phyloP scores from a whole-genome alignment of 2,797 vertebrate genomes.

The Enteromius paludinosus region DNA sequence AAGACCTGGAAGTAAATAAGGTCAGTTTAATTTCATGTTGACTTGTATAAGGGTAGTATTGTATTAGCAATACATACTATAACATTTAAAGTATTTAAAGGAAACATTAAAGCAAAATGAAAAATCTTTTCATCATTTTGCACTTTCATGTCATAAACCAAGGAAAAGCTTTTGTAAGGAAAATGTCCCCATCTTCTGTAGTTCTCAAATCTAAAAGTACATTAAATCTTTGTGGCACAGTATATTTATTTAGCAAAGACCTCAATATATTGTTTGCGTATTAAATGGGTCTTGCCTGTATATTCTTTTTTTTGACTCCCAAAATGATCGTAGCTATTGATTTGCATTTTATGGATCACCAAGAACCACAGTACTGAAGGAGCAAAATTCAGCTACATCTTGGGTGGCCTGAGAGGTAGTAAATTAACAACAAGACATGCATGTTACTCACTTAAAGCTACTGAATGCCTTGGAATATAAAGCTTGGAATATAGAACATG shows the following conservation, averaged over 20 bases:
- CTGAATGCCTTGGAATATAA: neutral
- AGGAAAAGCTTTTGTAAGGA: neutral
- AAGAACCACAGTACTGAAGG: neutral
- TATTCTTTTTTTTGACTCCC: neutral
- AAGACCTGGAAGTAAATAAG: neutral
- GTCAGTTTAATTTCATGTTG: slow-evolving; percentile 1
- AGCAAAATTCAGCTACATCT: neutral
- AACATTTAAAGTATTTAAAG: neutral
- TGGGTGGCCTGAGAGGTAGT: neutral
- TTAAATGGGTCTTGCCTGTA: neutral
- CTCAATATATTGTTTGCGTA: no score
- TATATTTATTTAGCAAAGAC: no score
- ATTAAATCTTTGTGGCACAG: neutral
- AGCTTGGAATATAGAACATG: neutral
- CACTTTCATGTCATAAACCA: slow-evolving; percentile 9
- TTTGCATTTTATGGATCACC: neutral
- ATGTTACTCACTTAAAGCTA: neutral
- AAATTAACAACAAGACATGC: neutral
- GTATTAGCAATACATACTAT: neutral
- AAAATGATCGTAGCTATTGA: neutral
- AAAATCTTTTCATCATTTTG: neutral
- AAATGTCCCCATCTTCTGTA: neutral
- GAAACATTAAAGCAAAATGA: neutral
- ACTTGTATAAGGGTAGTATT: neutral
- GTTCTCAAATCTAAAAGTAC: neutral